Evolutionary conservation across 2,888 invertebrate species (phyloP), one percentile per base, ranked within the genome.

Genomic region (Xestia xanthographa): DNA sequence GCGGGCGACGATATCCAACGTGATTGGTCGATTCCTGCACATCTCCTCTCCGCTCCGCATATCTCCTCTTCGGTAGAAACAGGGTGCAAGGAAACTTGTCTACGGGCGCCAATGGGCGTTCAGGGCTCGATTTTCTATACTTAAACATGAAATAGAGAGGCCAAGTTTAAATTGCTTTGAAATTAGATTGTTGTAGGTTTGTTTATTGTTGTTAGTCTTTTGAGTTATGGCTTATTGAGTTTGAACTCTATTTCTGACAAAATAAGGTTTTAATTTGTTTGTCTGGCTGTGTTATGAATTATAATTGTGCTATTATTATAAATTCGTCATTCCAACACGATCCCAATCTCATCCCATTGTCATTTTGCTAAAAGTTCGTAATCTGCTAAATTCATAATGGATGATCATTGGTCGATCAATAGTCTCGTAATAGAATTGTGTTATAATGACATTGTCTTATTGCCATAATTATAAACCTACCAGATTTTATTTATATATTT

Each of bases 121-220:
- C 20, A 58, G 76, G 48, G 48, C 69, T 66, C 73, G 50, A 78
- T 79, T 78, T 81, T 79, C 56, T 68, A 70, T 71, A 77, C 9
- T 81, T 75, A 62, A 79, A 84, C 77, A 77, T 84, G 56, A 72
- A 85, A 80, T 77, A 75, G 45, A 67, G 17, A 45, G 72, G 41
- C 75, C 65, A 81, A 86, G 80, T 86, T 83, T 71, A 78, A 86
- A 85, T 87, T 81, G 79, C 67, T 83, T 83, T 73, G 60, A 79
- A 85, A 80, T 85, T 75, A 79, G 72, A 86, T 80, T 86, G 80
- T 80, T 78, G n/a, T 77, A 66, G 66, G 48, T 66, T 73, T 71
- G 70, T 79, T 77, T 72, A 73, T 66, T 83, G 38, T 53, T 73
- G 48, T 77, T 75, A 66, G 66, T 48, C n/a, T 75, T 78, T 72